Conservation (phyloP, 2,888 invertebrate genomes). For the Ochropleura plecta region DNA sequence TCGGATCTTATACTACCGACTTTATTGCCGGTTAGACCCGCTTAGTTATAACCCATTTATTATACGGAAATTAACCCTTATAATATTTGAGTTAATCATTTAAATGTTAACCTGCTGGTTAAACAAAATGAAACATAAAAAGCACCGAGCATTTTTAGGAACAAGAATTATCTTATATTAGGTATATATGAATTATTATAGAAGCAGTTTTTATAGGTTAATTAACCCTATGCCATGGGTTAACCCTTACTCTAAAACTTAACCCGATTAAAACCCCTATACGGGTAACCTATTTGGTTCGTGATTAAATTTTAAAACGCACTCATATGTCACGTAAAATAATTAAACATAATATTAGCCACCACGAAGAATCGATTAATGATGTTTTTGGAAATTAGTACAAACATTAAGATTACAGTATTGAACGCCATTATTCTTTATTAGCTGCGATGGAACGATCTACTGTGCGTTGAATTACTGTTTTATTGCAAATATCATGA, state of each 20-base stretch:
- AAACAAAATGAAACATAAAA: neutral
- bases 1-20: too few relatives aligned
- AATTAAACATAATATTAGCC: conserved; percentile 26
- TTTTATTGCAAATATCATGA: conserved; percentile 25
- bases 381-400: conserved; percentile 54
- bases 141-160: neutral
- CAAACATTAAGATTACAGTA: conserved; percentile 58
- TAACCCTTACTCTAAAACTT: neutral
- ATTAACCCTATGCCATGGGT: neutral
- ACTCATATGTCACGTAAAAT: conserved; percentile 18
- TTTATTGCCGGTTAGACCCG: too few relatives aligned
- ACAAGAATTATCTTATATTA: neutral
- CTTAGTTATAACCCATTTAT: neutral
- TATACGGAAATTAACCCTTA: neutral
- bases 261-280: neutral
- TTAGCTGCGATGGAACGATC: conserved; percentile 29
- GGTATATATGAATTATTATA: too few relatives aligned
- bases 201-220: neutral
- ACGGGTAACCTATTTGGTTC: neutral
- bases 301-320: neutral
- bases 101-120: neutral
- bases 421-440: conserved; percentile 34
- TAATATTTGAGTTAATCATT: neutral
- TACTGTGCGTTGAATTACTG: conserved; percentile 5
- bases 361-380: conserved; percentile 59